Percentiles rank a stretch among this genome's conserved stretches.
Evolutionary conservation across 1,140 invertebrate species (phyloP).

Genomic region (Pseudomyrmex pallidus): DNA sequence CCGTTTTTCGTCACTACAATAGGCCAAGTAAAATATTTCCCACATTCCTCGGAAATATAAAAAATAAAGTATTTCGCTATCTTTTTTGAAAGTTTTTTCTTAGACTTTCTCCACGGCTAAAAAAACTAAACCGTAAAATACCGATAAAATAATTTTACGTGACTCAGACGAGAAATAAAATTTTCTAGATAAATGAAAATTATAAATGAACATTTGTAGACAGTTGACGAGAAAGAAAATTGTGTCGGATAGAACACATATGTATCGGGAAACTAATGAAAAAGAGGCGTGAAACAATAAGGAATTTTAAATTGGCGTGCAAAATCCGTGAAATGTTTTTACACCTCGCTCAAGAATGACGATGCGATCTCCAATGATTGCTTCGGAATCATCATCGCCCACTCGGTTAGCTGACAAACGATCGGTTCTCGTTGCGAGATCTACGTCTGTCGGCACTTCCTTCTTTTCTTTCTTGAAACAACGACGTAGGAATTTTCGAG

Average conservation of each 20-base stretch:
- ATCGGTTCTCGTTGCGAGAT: constrained; percentile 37
- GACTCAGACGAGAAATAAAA: neutral
- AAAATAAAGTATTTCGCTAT: too few relatives aligned
- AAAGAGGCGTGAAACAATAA: constrained; percentile 28
- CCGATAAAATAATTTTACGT: neutral
- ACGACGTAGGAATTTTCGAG: constrained; percentile 13
- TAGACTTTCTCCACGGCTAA: too few relatives aligned
- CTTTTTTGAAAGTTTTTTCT: too few relatives aligned
- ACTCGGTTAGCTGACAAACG: constrained; percentile 60
- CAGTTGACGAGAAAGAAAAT: constrained; percentile 10
- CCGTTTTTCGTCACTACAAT: too few relatives aligned
- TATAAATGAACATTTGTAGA: too few relatives aligned
- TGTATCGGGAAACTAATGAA: constrained; percentile 27
- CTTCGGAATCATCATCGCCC: constrained; percentile 26
- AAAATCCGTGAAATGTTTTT: constrained; percentile 78
- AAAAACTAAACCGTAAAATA: constrained; percentile 29
- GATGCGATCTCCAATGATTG: constrained; percentile 42
- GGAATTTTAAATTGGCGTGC: constrained; percentile 66
- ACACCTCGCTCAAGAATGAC: constrained; percentile 67
- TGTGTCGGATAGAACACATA: neutral
- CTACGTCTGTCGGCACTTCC: constrained; percentile 9
- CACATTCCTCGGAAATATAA: too few relatives aligned
- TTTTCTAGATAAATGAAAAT: too few relatives aligned
- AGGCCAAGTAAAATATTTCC: too few relatives aligned
- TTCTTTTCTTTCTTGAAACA: constrained; percentile 62